Percentiles rank a stretch among this genome's conserved stretches.
These are phyloP conservation scores for Strigops habroptila DNA, from an alignment of 2,113 vertebrate species.

Conservation along the genomic window DNA sequence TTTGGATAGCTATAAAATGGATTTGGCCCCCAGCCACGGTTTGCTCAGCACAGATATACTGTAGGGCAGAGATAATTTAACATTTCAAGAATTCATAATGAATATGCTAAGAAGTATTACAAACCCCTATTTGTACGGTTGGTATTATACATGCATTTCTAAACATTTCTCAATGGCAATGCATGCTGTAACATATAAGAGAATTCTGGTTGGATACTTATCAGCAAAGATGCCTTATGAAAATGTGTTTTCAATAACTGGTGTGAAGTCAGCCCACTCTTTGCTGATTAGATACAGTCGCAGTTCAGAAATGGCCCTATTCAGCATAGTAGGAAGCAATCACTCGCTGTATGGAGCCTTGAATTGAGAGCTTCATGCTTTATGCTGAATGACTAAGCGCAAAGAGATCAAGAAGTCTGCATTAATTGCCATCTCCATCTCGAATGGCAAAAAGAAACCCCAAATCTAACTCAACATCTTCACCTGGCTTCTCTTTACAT, in stretches of 20 bases:
- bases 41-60: slow-evolving; percentile 37
- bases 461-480: not conserved
- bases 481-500: not conserved
- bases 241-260: slow-evolving; percentile 56
- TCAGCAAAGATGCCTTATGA: slow-evolving; percentile 27
- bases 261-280: slow-evolving; percentile 63
- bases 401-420: slow-evolving; percentile 19
- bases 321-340: slow-evolving; percentile 54
- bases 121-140: not conserved
- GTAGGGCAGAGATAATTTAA: slow-evolving; percentile 32
- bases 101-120: slow-evolving; percentile 52
- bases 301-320: slow-evolving; percentile 50
- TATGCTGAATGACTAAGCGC: slow-evolving; percentile 5
- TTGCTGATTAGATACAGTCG: slow-evolving; percentile 56
- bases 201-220: slow-evolving; percentile 41
- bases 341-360: not conserved
- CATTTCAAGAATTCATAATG: slow-evolving; percentile 49
- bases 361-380: slow-evolving; percentile 39
- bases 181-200: not conserved
- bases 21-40: slow-evolving; percentile 50
- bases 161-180: slow-evolving; percentile 42
- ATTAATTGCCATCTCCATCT: slow-evolving; percentile 34
- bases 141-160: slow-evolving; percentile 7
- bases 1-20: slow-evolving; percentile 62
- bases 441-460: not conserved